Base-by-base conservation (phyloP, 2,888 invertebrate genomes). In the Plagodis pulveraria region DNA sequence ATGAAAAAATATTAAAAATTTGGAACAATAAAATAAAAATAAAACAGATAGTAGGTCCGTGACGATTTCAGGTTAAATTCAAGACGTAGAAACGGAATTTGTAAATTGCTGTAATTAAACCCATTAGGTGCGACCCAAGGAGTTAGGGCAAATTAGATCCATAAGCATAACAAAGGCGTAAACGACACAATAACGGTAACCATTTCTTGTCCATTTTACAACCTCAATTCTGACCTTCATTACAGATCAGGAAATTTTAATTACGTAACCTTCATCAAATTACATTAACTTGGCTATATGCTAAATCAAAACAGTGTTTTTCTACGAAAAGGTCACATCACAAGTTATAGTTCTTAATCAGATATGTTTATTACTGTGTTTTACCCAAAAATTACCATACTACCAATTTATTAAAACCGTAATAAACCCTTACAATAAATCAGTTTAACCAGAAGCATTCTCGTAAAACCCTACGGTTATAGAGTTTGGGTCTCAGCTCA, bases 391-490 rank as follows among this genome's bases (percentile, higher is more conserved):
- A 54, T 46, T 11, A 59, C 50, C 32, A 12, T 12, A 35, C 35
- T 38, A 48, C 43, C 55, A 51, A 59, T 61, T 52, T 51, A 61
- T 61, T 56, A 50, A 56, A 56, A 44, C 60, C 49, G 33, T 61
- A 61, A 56, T 56, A 56, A 61, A 49, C 52, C 56, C 47, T 5
- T 7, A 43, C 41, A 53, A 49, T 61, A 56, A 61, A 56, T 61
- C 60, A 61, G 60, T 61, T 56, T 48, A 41, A 61, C 55, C 56
- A 44, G 36, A 59, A 51, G 56, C 60, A 61, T 56, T 52, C 45
- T 56, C 60, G 42, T 61, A 52, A 61, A 61, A 61, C 56, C 48
- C 52, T 56, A 61, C 51, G 56, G 56, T 61, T 61, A 61, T 61
- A 52, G 40, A 41, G 45, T 44, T 56, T 49, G 56, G 50, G 56